Evolutionary conservation across 64 coral and sea anemone genomes (phyloP).

Genomic region (Anthopleura sola): DNA sequence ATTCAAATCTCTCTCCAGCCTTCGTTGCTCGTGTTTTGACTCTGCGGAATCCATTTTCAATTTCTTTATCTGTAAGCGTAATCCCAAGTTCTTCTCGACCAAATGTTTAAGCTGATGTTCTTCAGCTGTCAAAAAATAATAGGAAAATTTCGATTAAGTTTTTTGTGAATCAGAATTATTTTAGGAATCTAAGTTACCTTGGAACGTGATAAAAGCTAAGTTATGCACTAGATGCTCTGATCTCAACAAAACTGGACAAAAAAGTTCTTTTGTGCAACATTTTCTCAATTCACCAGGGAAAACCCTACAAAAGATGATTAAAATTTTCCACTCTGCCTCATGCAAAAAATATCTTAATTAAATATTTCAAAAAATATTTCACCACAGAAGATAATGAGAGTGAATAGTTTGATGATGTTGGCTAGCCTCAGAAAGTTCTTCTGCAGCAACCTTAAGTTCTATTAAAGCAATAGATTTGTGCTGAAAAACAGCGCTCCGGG

Average conservation of each 20-base stretch:
- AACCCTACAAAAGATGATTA: not conserved
- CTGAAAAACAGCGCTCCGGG: not conserved
- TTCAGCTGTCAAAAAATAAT: slow-evolving; percentile 49
- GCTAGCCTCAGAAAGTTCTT: no score
- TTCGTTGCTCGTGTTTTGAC: slow-evolving; percentile 21
- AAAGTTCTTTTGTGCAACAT: not conserved
- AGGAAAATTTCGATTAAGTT: not conserved
- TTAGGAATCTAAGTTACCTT: not conserved
- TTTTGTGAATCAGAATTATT: not conserved
- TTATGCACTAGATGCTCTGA: no score
- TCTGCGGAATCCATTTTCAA: slow-evolving; percentile 38
- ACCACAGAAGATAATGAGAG: not conserved
- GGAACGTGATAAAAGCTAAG: not conserved
- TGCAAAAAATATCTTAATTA: not conserved
- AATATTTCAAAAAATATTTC: no score
- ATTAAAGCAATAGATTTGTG: no score
- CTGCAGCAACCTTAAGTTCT: no score
- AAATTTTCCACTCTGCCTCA: not conserved
- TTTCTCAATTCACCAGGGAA: no score
- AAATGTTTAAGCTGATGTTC: slow-evolving; percentile 25
- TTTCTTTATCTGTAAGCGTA: slow-evolving; percentile 7
- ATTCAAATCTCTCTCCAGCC: slow-evolving; percentile 19
- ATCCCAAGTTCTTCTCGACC: slow-evolving; percentile 22
- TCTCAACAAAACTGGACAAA: no score
- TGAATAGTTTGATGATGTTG: no score